Conservation (phyloP, 2,797 vertebrate species). For the Hydrophis major region DNA sequence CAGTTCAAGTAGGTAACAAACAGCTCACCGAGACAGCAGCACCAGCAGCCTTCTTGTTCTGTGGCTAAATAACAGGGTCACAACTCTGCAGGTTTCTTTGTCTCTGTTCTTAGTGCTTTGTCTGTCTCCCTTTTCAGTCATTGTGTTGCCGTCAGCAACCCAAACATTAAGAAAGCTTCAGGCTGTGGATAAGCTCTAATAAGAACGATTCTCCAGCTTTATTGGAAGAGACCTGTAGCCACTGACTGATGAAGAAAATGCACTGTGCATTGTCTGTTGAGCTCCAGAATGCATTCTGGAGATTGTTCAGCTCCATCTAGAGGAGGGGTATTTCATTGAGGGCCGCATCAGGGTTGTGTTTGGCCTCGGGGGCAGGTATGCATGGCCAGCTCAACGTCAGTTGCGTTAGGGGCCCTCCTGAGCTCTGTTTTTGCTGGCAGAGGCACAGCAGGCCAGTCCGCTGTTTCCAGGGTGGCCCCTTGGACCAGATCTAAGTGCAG, state of each 20-base stretch:
- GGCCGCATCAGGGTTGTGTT: too few species aligned
- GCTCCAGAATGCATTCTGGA: background rate
- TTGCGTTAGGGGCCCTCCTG: too few species aligned
- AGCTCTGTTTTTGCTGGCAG: too few species aligned
- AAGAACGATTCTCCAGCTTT: background rate
- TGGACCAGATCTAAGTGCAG: too few species aligned
- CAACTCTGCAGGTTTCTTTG: background rate
- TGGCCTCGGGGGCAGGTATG: too few species aligned
- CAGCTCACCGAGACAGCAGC: conserved; percentile 5
- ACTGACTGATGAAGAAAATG: background rate
- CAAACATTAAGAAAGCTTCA: background rate
- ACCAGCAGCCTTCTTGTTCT: background rate
- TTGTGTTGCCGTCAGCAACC: background rate
- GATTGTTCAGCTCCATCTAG: background rate
- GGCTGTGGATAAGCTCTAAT: too few species aligned
- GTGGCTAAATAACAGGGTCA: background rate
- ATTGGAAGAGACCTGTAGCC: background rate
- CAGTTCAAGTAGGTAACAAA: conserved; percentile 81
- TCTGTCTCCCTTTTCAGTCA: background rate
- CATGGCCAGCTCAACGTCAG: too few species aligned
- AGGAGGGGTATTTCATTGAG: background rate
- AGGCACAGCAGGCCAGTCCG: too few species aligned
- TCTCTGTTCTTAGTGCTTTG: background rate
- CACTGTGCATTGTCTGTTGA: background rate
- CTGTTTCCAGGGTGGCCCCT: too few species aligned